These are phyloP conservation scores for Oriolus oriolus DNA, from an alignment of 2,113 vertebrate genomes.

Conservation along the genomic window DNA sequence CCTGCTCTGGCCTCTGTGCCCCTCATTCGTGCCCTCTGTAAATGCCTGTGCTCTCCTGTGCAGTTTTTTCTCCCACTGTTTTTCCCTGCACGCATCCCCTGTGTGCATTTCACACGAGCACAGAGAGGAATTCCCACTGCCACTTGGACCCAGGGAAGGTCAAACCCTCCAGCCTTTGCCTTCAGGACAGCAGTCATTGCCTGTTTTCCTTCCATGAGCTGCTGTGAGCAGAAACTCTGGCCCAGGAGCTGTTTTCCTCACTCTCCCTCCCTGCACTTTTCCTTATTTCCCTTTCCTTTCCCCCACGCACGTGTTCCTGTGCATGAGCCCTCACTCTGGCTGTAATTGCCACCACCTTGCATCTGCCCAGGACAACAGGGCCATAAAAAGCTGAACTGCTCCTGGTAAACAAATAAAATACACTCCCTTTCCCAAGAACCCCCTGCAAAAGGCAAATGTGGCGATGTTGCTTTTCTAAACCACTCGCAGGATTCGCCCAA, in stretches of 20 bases:
- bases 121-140: not conserved
- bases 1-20: not conserved
- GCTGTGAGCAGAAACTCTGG: not conserved
- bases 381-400: slow-evolving; percentile 17
- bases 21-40: not conserved
- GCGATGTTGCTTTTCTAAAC: not conserved
- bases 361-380: not conserved
- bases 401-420: slow-evolving; percentile 8
- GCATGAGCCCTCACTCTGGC: not conserved
- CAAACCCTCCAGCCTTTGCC: not conserved
- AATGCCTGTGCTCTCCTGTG: not conserved
- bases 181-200: not conserved
- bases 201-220: fast-evolving
- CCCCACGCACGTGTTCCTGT: not conserved
- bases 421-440: not conserved
- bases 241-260: not conserved
- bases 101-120: not conserved
- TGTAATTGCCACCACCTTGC: not conserved
- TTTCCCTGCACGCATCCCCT: no score
- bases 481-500: fast-evolving
- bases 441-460: not conserved
- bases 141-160: not conserved
- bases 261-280: not conserved
- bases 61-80: not conserved
- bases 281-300: not conserved